Conservation (phyloP, 2,113 vertebrate genomes). For the Noctilio leporinus region DNA sequence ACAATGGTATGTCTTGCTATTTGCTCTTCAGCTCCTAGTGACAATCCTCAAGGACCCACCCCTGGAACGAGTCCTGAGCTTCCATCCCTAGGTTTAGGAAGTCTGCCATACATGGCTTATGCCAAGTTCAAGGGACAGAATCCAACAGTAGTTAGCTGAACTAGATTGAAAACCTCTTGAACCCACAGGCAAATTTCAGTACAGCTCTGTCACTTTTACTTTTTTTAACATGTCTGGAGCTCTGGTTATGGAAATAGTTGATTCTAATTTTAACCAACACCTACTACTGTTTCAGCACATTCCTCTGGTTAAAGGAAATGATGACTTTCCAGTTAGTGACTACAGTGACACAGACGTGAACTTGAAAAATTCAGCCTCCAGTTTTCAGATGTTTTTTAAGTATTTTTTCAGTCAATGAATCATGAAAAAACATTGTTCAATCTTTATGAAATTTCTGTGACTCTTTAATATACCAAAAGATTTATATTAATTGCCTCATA, state of each 20-base stretch:
- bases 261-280: constrained; percentile 69
- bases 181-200: constrained; percentile 6
- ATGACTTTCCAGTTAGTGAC: constrained; percentile 46
- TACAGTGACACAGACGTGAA: constrained; percentile 48
- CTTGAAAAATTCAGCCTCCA: constrained; percentile 3
- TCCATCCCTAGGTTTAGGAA: neutral
- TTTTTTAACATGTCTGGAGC: neutral
- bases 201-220: neutral
- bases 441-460: neutral
- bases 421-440: neutral
- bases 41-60: neutral
- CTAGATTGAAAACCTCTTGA: constrained; percentile 11
- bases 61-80: neutral
- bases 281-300: constrained; percentile 64
- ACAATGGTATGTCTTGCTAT: neutral
- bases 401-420: neutral
- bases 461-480: neutral
- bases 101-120: neutral
- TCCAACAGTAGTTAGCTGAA: neutral
- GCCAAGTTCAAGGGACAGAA: constrained; percentile 1
- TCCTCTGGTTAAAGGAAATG: constrained; percentile 48
- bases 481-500: neutral
- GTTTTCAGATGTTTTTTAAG: constrained; percentile 6
- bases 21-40: neutral
- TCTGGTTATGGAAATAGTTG: constrained; percentile 44